phyloP scores from a whole-genome alignment of 2,797 vertebrate species.

The Amblyopsis hoosieri region DNA sequence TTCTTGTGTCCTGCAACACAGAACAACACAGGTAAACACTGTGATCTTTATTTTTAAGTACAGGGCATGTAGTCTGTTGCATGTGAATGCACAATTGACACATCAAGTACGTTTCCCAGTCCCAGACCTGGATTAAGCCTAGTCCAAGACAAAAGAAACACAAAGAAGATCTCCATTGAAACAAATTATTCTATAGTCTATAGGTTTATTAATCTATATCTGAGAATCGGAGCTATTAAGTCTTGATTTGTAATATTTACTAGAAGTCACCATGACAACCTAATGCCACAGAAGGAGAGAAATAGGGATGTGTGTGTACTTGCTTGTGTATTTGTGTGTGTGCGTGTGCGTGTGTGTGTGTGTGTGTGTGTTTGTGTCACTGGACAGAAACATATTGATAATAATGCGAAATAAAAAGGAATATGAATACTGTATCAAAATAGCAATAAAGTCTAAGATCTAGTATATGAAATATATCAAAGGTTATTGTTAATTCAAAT shows the following conservation, averaged over 20 bases:
- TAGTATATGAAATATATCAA: not conserved
- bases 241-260: constrained; percentile 43
- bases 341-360: not conserved
- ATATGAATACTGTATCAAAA: not conserved
- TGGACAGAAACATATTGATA: not conserved
- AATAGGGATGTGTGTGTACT: not conserved
- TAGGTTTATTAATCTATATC: too few relatives aligned
- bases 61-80: constrained; percentile 35
- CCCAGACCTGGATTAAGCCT: too few relatives aligned
- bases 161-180: too few relatives aligned
- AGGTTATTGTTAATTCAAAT: too few relatives aligned
- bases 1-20: constrained; percentile 8
- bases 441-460: not conserved
- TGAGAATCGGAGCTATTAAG: not conserved
- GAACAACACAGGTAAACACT: too few relatives aligned
- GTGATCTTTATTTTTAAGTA: constrained; percentile 25
- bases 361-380: not conserved
- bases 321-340: too few relatives aligned
- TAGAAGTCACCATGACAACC: not conserved
- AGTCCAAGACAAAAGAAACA: too few relatives aligned
- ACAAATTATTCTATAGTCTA: too few relatives aligned
- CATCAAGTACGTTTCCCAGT: too few relatives aligned
- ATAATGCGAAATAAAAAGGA: not conserved
- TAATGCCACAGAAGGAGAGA: not conserved
- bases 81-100: too few relatives aligned